A percentile compares a stretch with the other conserved stretches of the same genome.
phyloP scores from a whole-genome alignment of 2,888 invertebrate species.

The Clusia tigrina region DNA sequence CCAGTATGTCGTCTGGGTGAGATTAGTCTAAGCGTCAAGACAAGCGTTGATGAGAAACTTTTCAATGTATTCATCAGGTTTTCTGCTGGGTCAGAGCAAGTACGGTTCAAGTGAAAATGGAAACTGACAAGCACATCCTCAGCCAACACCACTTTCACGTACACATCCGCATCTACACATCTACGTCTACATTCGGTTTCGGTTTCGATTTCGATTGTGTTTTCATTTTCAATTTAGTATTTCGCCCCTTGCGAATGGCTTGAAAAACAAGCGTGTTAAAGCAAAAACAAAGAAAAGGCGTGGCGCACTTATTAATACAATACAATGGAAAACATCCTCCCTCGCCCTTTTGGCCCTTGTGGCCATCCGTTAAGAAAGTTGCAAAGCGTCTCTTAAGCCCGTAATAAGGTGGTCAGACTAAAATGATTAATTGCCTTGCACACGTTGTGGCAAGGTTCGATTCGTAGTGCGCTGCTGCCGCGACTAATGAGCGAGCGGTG shows the following conservation, averaged over 20 bases:
- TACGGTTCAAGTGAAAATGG: no score
- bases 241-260: not conserved
- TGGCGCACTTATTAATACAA: constrained; percentile 20
- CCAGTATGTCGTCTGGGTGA: no score
- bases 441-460: constrained; percentile 2
- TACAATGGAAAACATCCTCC: not conserved
- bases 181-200: not conserved
- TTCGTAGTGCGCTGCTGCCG: not conserved
- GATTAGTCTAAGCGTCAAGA: no score
- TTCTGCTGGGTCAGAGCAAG: no score
- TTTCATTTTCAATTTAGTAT: constrained; percentile 6
- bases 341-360: not conserved
- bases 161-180: not conserved
- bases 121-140: no score
- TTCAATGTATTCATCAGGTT: no score
- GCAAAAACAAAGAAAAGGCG: constrained; percentile 25
- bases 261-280: not conserved
- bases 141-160: not conserved
- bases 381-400: not conserved
- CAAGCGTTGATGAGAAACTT: not conserved
- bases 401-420: constrained; percentile 11
- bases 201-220: not conserved
- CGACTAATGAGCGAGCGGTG: not conserved
- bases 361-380: not conserved
- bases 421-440: constrained; percentile 22